Base-by-base conservation (phyloP, 2,113 vertebrate species). In the Phrynocephalus versicolor region DNA sequence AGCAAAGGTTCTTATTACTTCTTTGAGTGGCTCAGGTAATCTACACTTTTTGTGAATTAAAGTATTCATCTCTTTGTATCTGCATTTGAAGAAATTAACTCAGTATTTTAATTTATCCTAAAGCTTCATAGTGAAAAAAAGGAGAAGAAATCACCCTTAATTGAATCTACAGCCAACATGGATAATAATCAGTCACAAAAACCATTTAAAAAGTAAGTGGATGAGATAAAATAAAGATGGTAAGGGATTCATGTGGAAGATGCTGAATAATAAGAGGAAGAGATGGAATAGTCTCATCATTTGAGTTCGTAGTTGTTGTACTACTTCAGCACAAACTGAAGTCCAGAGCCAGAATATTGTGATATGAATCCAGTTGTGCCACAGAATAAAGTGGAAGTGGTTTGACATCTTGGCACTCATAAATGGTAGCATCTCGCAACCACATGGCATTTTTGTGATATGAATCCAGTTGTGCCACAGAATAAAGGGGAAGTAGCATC, bases 101-200 rank as follows among this genome's bases (percentile, higher is more conserved):
- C 1, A 18, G 73, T 87, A 9, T 39, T 91, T 93, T 81, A 85
- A 0, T 92, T 35, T 86, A 23, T 91, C 88, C 88, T 91, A 76
- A 96, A 99, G 98, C 97, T 99, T 82, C 96, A 98, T 89, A 98
- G 95, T 89, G 98, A 98, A 91, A 99, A 99, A 95, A 98, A 97
- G 81, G 98, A 98, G 70, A 99, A 98, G 95, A 99, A 98, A 91
- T 99, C 98, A 92, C 99, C 98, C 74, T 89, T 99, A 88, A 99
- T 99, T 94, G 98, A 99, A 94, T 98, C 97, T 37, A 97, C 98
- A 69, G 97, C 97, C 88, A 98, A 98, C 69, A 94, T 97, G 91
- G 99, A 99, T 77, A 99, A 99, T 96, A 99, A 98, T 94, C 98
- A 98, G 89, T 96, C 98, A 89, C 96, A 97, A 94, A 99, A 99